A percentile compares a stretch with the other conserved stretches of the same genome.
Conservation (phyloP, 2,797 vertebrate genomes). For the Chloroceryle inda region DNA sequence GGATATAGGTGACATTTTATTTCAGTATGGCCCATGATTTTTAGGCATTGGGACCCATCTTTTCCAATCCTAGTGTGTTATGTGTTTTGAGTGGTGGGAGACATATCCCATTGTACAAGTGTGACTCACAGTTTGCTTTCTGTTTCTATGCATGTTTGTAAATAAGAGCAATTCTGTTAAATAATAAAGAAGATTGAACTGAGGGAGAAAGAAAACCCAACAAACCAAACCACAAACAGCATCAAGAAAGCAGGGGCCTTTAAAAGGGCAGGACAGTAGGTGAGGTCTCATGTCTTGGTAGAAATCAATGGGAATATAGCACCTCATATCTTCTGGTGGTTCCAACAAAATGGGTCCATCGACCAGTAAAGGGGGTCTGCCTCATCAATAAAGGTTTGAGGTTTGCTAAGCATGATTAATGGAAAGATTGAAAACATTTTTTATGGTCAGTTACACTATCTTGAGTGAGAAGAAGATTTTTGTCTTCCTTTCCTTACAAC, state of each 20-base stretch:
- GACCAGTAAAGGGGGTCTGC: neutral
- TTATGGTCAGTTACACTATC: neutral
- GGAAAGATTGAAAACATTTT: neutral
- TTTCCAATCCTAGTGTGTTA: neutral
- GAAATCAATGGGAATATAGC: neutral
- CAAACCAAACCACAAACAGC: too few species aligned
- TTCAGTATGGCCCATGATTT: neutral
- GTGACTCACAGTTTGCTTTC: neutral
- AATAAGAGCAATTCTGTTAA: neutral
- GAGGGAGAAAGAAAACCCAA: rapidly evolving
- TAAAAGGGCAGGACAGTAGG: neutral
- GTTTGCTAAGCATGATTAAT: neutral
- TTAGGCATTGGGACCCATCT: neutral
- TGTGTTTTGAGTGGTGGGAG: rapidly evolving
- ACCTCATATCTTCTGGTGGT: rapidly evolving
- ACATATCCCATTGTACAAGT: neutral
- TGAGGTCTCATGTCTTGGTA: neutral
- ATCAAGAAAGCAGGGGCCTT: neutral
- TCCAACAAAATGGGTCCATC: neutral
- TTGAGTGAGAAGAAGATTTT: neutral
- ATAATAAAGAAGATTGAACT: neutral
- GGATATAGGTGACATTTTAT: neutral
- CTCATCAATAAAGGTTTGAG: neutral
- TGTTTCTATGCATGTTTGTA: neutral
- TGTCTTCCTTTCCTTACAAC: neutral